phyloP scores from a whole-genome alignment of 1,140 invertebrate species.

The Pseudachorutes palmiensis region DNA sequence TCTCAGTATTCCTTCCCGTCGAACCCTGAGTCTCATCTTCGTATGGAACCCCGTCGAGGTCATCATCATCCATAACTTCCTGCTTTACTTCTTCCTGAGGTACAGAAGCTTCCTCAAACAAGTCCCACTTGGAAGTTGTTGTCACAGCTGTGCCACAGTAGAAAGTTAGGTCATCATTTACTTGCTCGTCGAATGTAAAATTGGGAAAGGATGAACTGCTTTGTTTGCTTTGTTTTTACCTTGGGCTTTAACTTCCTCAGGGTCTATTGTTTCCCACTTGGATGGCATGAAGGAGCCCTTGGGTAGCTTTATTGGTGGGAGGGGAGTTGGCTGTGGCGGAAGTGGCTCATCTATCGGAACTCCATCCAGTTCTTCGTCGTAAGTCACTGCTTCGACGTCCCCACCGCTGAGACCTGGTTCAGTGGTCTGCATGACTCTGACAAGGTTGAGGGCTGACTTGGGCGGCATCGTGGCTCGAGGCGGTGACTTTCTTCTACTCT shows the following conservation, averaged over 20 bases:
- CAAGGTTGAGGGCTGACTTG: constrained; percentile 33
- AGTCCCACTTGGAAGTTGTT: constrained; percentile 80
- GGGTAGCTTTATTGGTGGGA: constrained; percentile 12
- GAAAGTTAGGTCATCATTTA: background rate
- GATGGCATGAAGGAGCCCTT: constrained; percentile 63
- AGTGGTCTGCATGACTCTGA: constrained; percentile 28
- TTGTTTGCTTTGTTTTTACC: no score
- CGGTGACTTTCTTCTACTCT: constrained; percentile 29
- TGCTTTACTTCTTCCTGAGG: constrained; percentile 37
- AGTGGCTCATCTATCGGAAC: constrained; percentile 48
- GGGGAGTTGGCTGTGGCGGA: constrained; percentile 43
- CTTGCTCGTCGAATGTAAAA: no score
- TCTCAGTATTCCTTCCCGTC: constrained; percentile 13
- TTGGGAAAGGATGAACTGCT: no score
- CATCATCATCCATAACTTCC: constrained; percentile 22
- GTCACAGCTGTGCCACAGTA: constrained; percentile 50
- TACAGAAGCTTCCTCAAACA: constrained; percentile 52
- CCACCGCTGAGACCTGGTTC: constrained; percentile 42
- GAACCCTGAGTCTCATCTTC: constrained; percentile 33
- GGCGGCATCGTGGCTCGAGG: constrained; percentile 36
- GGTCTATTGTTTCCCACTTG: constrained; percentile 92
- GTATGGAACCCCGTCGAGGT: constrained; percentile 39
- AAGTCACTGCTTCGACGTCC: constrained; percentile 68
- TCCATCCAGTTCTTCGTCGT: constrained; percentile 79
- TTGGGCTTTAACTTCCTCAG: constrained; percentile 72